Evolutionary conservation across 2,113 vertebrate genomes (phyloP).

Genomic region (Sturnus vulgaris): DNA sequence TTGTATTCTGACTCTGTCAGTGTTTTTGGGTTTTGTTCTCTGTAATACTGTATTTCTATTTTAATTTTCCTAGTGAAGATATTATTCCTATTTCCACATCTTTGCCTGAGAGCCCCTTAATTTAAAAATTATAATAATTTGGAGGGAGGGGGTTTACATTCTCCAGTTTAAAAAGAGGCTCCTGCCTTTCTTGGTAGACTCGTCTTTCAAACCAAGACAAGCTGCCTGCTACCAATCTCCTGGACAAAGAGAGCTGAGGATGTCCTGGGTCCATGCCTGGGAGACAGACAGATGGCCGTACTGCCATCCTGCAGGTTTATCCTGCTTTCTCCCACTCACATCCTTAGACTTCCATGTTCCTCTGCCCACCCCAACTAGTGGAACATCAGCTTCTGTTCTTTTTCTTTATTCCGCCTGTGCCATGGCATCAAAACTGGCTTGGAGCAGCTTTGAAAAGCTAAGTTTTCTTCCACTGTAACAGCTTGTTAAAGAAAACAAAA

Average conservation of each 20-base stretch:
- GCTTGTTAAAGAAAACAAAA: neutral
- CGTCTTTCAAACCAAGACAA: too few species aligned
- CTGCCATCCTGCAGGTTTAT: neutral
- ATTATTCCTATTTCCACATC: too few species aligned
- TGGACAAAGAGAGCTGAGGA: rapidly evolving
- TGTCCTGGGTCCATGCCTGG: neutral
- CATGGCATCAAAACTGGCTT: neutral
- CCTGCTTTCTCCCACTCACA: neutral
- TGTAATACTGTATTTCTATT: too few species aligned
- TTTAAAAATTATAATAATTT: too few species aligned
- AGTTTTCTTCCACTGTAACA: neutral
- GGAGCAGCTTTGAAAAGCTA: neutral
- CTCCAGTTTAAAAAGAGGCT: too few species aligned
- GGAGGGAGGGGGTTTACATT: too few species aligned
- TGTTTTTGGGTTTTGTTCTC: too few species aligned
- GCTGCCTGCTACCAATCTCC: neutral
- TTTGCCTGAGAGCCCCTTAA: too few species aligned
- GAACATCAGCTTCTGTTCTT: neutral
- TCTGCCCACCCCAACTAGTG: neutral
- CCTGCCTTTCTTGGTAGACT: too few species aligned
- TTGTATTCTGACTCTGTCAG: too few species aligned
- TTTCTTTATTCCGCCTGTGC: neutral
- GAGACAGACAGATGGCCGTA: neutral
- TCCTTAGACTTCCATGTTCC: neutral
- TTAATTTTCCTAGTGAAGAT: too few species aligned